Evolutionary conservation across 2,888 invertebrate species (phyloP), one percentile per base, ranked within the genome.

Genomic region (Patella caerulea): DNA sequence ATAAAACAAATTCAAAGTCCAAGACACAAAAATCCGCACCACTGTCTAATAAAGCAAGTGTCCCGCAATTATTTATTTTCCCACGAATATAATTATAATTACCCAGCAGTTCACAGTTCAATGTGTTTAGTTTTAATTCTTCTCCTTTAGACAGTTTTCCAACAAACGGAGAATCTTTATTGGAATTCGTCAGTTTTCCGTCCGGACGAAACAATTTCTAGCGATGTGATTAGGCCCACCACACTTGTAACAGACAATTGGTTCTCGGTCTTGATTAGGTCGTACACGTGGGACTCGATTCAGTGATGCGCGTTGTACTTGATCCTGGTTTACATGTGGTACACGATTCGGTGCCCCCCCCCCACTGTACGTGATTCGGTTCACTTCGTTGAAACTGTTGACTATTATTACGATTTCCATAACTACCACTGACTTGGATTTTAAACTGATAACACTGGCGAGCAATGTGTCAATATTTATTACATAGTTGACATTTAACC

Each of bases 11-110:
- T 52, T 19, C 24, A 19, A 52, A 17, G 52, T n/a, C 19, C 19
- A 72, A 45, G 24, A 19, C 19, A 65, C 65, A 72, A 72, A 65
- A 15, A 72, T 72, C 72, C 14, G 54, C 54, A 54, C 72, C 72
- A 54, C 45, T 45, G 52, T 72, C 72, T 54, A 72, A 45, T 5
- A 72, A 54, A 19, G 72, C 54, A 72, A 52, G 52, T 72, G 52
- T 45, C 11, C 14, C 14, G 17, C 4, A 24, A 12, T 65, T 65
- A 65, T 24, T 24, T 19, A 65, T 65, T 19, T 19, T 19, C 11
- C 19, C 65, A 19, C 19, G 65, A 19, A 65, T 19, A 65, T 19
- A 65, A n/a, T n/a, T n/a, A n/a, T n/a, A n/a, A 65, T 65, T 65
- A 24, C 65, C 65, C 14, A 65, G 17, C 24, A 24, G 9, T 45